phyloP scores from a whole-genome alignment of 2,888 invertebrate genomes.

The Acleris sparsana region DNA sequence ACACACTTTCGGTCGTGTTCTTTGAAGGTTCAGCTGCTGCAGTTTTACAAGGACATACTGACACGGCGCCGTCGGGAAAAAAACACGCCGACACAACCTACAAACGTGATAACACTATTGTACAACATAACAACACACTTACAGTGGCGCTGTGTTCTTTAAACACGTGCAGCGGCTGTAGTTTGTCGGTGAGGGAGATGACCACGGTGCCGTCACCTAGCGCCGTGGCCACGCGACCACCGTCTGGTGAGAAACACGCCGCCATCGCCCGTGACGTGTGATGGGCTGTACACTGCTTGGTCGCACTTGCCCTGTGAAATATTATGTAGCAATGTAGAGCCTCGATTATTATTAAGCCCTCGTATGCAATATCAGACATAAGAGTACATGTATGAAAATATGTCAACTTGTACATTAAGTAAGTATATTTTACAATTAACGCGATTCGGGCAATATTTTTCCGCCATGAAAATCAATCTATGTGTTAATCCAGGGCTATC shows the following conservation, averaged over 20 bases:
- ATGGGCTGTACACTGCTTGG: constrained; percentile 91
- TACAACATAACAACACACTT: constrained; percentile 41
- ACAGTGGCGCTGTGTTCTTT: constrained; percentile 94
- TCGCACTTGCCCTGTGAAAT: constrained; percentile 89
- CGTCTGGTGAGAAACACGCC: constrained; percentile 94
- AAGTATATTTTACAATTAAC: no score
- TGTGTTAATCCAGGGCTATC: no score
- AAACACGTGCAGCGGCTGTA: constrained; percentile 94
- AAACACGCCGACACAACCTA: constrained; percentile 93
- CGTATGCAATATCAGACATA: no score
- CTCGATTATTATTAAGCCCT: no score
- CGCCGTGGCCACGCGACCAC: constrained; percentile 92
- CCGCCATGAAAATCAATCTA: no score
- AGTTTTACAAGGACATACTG: no score
- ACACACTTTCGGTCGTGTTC: constrained; percentile 77
- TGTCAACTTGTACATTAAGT: no score
- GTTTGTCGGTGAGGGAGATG: constrained; percentile 91
- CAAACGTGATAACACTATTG: not conserved
- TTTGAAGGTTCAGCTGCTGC: no score
- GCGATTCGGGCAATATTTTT: no score
- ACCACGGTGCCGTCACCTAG: constrained; percentile 95
- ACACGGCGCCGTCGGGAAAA: constrained; percentile 88
- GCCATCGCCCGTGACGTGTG: constrained; percentile 96
- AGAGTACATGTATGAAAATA: no score
- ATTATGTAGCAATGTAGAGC: not conserved